Base-by-base conservation (phyloP, 2,113 vertebrate species). In the Euleptes europaea region DNA sequence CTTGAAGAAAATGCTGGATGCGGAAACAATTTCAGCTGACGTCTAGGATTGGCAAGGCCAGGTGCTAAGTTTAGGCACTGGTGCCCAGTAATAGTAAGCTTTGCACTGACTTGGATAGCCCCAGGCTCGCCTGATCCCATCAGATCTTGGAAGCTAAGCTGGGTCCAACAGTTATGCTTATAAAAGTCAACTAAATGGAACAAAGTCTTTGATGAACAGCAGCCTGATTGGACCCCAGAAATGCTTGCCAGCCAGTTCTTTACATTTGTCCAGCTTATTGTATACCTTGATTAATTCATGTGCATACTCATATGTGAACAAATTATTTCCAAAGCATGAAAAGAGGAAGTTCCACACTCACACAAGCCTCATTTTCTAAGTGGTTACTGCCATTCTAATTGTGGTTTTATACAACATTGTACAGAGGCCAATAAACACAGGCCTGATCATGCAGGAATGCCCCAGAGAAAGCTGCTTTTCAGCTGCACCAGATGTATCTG, bases 331-430 rank as follows among this genome's bases (percentile, higher is more conserved):
- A 28, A 60, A 57, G 38, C 42, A 66, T 35, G 13, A 71, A 42
- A 78, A 78, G 31, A 51, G 23, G 21, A 28, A 26, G 4, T 17
- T 15, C 40, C n/a, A 83, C 35, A 11, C 44, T 23, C 17, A 77
- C 26, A 13, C 15, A 42, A 70, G 13, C 35, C 47, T 35, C 21
- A 4, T 60, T 3, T 60, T 60, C 21, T 60, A 60, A 60, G 10
- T 69, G 83, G 78, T 84, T 84, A 71, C 28, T 60, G 47, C 71
- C 19, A 35, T 49, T 47, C 57, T 71, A 78, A 54, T 23, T 84
- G 83, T 84, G 83, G 83, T n/a, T 28, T 70, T 71, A 6, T 71
- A 40, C 19, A n/a, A 60, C 23, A 71, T 70, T 78, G 38, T 19
- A 71, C 3, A 26, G 38, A 21, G 33, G 66, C 31, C 8, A 42